Conservation (phyloP, 64 coral and sea anemone species). For the Montipora capricornis region DNA sequence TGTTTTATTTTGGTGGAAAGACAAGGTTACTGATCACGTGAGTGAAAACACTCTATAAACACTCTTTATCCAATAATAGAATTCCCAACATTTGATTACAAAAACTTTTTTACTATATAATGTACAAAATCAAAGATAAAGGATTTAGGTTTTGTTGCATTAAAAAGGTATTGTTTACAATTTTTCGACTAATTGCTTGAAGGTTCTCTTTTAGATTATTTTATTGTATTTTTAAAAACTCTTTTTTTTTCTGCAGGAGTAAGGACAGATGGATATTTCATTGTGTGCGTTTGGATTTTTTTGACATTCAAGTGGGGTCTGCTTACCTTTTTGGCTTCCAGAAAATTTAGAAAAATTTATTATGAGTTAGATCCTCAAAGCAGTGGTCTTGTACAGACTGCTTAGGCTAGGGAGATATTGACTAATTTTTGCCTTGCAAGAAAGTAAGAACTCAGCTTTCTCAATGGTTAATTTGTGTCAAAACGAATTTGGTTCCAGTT, state of each 20-base stretch:
- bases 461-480: neutral
- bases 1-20: too few species aligned
- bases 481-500: neutral
- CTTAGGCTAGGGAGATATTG: neutral
- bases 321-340: slow-evolving; percentile 51
- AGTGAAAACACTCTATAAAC: too few species aligned
- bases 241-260: slow-evolving; percentile 54
- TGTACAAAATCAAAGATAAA: too few species aligned
- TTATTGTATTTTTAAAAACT: neutral
- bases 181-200: neutral
- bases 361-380: slow-evolving; percentile 40
- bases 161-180: too few species aligned
- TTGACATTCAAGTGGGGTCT: slow-evolving; percentile 91
- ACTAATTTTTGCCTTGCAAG: neutral
- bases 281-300: slow-evolving; percentile 82
- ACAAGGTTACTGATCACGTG: too few species aligned
- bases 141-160: too few species aligned
- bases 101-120: too few species aligned
- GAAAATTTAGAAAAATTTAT: slow-evolving; percentile 64
- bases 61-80: too few species aligned
- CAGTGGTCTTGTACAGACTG: neutral
- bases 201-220: neutral
- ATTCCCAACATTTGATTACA: too few species aligned
- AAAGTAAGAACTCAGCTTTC: neutral
- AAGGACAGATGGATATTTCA: slow-evolving; percentile 50